Percentiles rank a stretch among this genome's conserved stretches.
phyloP scores from a whole-genome alignment of 2,797 vertebrate genomes.

The Helostoma temminkii region DNA sequence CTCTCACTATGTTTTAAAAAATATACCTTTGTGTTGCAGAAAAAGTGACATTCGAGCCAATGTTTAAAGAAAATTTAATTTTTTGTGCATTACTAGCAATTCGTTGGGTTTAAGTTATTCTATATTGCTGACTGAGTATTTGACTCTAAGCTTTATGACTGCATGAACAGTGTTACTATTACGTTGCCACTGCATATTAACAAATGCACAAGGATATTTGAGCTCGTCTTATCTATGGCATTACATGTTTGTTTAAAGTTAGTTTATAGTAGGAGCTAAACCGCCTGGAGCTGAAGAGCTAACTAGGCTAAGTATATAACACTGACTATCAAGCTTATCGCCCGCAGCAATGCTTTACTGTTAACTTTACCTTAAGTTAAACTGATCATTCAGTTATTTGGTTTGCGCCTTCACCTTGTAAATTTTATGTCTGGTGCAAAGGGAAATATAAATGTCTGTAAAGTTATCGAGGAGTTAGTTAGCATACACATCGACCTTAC shows the following conservation, averaged over 20 bases:
- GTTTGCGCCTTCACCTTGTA: fast-evolving
- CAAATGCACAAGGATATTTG: not conserved
- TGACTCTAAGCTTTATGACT: not conserved
- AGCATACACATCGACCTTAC: constrained; percentile 24
- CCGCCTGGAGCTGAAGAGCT: constrained; percentile 10
- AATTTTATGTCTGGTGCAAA: fast-evolving
- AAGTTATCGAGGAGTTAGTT: constrained; percentile 17
- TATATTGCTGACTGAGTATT: too few relatives aligned
- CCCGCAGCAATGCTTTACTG: not conserved
- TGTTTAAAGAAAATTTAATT: not conserved
- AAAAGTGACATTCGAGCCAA: not conserved
- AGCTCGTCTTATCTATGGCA: not conserved
- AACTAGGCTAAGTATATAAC: constrained; percentile 7
- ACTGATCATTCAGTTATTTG: fast-evolving
- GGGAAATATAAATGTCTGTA: not conserved
- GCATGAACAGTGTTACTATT: too few relatives aligned
- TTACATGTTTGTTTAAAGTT: not conserved
- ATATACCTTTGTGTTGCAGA: too few relatives aligned
- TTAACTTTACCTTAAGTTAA: too few relatives aligned
- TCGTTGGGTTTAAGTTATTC: too few relatives aligned
- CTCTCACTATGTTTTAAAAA: too few relatives aligned
- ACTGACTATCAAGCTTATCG: not conserved
- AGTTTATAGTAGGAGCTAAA: not conserved
- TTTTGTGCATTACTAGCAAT: not conserved
- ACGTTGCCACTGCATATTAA: not conserved